Evolutionary conservation across 2,888 invertebrate genomes (phyloP).

Genomic region (Pocota personata): DNA sequence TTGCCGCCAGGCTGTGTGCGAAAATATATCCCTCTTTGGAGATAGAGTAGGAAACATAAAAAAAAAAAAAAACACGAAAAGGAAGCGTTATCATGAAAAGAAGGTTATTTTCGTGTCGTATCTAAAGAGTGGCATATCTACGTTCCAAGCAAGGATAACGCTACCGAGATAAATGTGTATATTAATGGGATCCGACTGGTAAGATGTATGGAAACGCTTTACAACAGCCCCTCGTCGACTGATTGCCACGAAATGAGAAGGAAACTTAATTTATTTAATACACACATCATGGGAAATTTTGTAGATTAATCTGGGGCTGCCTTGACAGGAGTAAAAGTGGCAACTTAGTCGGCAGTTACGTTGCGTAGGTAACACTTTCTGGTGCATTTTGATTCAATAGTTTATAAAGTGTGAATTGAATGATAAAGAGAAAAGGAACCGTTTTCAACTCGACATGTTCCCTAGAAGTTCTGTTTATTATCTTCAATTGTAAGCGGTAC

Average conservation of each 20-base stretch:
- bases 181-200: constrained; percentile 28
- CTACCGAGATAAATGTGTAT: constrained; percentile 36
- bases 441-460: too few species aligned
- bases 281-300: not conserved
- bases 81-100: constrained; percentile 40
- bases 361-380: not conserved
- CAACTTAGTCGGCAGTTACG: not conserved
- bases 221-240: not conserved
- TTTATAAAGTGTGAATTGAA: too few species aligned
- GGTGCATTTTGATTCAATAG: not conserved
- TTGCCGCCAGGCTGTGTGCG: constrained; percentile 58
- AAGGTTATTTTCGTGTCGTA: constrained; percentile 36
- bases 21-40: constrained; percentile 44
- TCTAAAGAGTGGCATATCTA: constrained; percentile 31
- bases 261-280: constrained; percentile 52
- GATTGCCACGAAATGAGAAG: constrained; percentile 27
- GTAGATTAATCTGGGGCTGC: not conserved
- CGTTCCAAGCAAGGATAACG: constrained; percentile 12
- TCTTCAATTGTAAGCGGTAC: too few species aligned
- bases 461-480: too few species aligned
- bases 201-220: constrained; percentile 16
- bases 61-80: not conserved
- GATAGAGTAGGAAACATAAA: constrained; percentile 13
- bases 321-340: not conserved
- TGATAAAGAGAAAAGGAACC: too few species aligned